Base-by-base conservation (phyloP, 2,113 vertebrate species). In the Corythornis cristatus region DNA sequence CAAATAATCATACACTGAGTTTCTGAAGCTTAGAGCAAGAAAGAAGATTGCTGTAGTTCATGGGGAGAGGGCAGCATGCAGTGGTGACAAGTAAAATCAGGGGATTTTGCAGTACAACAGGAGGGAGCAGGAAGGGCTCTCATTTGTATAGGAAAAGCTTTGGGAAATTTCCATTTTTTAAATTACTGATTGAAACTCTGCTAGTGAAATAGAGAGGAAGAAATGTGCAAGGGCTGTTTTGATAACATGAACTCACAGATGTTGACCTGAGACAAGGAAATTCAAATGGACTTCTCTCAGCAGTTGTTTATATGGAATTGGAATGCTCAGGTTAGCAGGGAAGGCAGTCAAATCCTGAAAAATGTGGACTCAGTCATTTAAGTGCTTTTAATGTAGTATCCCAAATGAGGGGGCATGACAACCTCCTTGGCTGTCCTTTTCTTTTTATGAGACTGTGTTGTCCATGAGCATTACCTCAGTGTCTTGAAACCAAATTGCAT, bases 331-430 rank as follows among this genome's bases (percentile, higher is more conserved):
- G 60, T 62, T 62, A 61, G 23, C 23, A 78, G 40, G 75, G 56
- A 71, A 75, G 19, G 8, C 50, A 64, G 66, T n/a, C 45, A 93
- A 67, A 65, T 87, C 13, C 26, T 85, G 54, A 81, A 88, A 74
- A 81, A 65, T 14, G 0, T 0, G 4, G 33, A 45, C 21, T 65
- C 0, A 0, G 8, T 67, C 35, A 43, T 48, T 28, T 51, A 71
- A 25, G 25, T 83, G 26, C 11, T 67, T 92, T 50, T 75, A 68
- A 57, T 37, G 9, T 68, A 12, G 19, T 60, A 58, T 82, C 50
- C n/a, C 61, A 25, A 72, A 89, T 40, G 48, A 35, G 50, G 42
- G 15, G n/a, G 13, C 42, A 43, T 0, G 2, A 51, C 18, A 61
- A n/a, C 26, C 35, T 35, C 35, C 31, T 75, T 66, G 51, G 10